A percentile compares a stretch with the other conserved stretches of the same genome.
Evolutionary conservation across 2,888 invertebrate species (phyloP).

Genomic region (Microchrysa polita): DNA sequence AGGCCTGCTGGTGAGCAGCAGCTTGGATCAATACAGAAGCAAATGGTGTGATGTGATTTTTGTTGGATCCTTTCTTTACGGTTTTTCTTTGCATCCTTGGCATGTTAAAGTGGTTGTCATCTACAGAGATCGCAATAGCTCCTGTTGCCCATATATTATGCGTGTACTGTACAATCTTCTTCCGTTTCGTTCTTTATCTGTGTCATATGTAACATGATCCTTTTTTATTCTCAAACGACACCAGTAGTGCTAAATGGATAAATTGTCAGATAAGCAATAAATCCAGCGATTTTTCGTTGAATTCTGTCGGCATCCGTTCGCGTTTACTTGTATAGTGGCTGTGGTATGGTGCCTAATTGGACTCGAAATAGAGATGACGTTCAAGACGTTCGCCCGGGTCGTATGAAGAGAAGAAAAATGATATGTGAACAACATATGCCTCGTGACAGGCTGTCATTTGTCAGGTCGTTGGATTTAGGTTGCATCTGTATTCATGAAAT

Average conservation of each 20-base stretch:
- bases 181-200: neutral
- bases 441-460: conserved; percentile 31
- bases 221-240: conserved; percentile 22
- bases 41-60: conserved; percentile 26
- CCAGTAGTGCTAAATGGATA: conserved; percentile 38
- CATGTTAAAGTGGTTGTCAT: neutral
- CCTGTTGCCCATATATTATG: conserved; percentile 16
- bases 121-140: neutral
- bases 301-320: neutral
- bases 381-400: neutral
- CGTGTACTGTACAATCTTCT: too few relatives aligned
- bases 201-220: conserved; percentile 29
- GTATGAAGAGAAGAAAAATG: conserved; percentile 24
- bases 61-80: neutral
- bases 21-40: neutral
- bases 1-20: conserved; percentile 35
- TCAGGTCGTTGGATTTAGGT: neutral
- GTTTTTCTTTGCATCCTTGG: neutral
- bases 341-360: too few relatives aligned
- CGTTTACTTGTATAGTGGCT: too few relatives aligned
- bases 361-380: neutral
- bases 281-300: conserved; percentile 31
- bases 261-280: conserved; percentile 43
- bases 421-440: conserved; percentile 21
- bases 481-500: neutral